Evolutionary conservation across 2,888 invertebrate genomes (phyloP).

Genomic region (Epistrophe eligans): DNA sequence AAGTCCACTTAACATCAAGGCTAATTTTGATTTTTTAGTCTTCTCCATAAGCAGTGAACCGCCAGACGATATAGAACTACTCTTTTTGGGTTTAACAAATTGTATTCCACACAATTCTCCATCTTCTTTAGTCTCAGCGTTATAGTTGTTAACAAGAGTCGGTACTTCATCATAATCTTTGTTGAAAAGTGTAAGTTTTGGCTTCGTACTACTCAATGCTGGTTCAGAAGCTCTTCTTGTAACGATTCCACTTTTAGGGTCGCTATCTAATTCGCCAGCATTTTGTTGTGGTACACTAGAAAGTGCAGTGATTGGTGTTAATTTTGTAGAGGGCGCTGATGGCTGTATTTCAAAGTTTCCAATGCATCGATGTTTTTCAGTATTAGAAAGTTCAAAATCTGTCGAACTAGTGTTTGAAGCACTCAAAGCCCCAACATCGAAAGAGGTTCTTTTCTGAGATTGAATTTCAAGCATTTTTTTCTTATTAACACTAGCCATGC

Average conservation of each 20-base stretch:
- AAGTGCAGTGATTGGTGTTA: conserved; percentile 74
- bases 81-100: conserved; percentile 82
- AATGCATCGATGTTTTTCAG: conserved; percentile 28
- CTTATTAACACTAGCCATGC: conserved; percentile 79
- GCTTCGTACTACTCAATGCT: conserved; percentile 73
- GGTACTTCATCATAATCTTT: conserved; percentile 77
- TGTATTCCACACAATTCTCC: conserved; percentile 80
- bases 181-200: conserved; percentile 82
- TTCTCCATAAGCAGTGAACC: conserved; percentile 80
- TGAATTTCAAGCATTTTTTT: conserved; percentile 76
- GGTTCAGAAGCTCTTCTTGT: conserved; percentile 58
- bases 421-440: neutral
- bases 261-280: neutral
- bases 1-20: conserved; percentile 82
- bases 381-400: neutral
- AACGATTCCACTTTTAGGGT: conserved; percentile 3
- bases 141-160: conserved; percentile 33
- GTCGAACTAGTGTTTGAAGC: neutral
- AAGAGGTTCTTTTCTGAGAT: conserved; percentile 41
- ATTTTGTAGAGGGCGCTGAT: neutral
- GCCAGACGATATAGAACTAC: conserved; percentile 74
- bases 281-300: conserved; percentile 50
- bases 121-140: conserved; percentile 67
- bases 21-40: conserved; percentile 82
- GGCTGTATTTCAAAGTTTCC: conserved; percentile 25